phyloP scores from a whole-genome alignment of 2,888 invertebrate genomes.

The Dioctria linearis region DNA sequence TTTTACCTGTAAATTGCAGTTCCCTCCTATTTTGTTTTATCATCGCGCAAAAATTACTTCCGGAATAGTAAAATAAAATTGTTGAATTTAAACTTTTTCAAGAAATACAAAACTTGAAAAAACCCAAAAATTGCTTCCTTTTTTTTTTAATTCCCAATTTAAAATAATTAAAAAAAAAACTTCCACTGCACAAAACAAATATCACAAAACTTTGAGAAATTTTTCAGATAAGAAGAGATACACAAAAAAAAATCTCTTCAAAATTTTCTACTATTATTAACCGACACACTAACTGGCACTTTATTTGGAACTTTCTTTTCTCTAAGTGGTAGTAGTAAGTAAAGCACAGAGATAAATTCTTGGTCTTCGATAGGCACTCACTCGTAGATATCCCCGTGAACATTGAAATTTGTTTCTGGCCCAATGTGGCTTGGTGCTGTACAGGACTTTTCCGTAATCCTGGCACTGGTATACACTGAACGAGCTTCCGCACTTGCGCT shows the following conservation, averaged over 20 bases:
- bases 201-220: constrained; percentile 7
- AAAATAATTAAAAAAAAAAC: background rate
- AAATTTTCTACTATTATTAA: background rate
- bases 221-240: background rate
- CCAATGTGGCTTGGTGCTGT: constrained; percentile 10
- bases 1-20: too few species aligned
- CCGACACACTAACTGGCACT: background rate
- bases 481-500: constrained; percentile 57
- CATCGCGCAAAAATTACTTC: too few species aligned
- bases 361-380: constrained; percentile 37
- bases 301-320: background rate
- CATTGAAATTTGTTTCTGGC: constrained; percentile 39
- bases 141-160: background rate
- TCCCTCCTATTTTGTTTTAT: too few species aligned
- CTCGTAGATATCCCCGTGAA: constrained; percentile 33
- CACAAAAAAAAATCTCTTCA: background rate
- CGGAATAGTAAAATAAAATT: too few species aligned
- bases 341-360: background rate
- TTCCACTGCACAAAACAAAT: background rate
- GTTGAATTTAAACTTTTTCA: too few species aligned
- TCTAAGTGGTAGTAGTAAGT: background rate
- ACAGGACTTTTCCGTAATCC: constrained; percentile 14
- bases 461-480: background rate
- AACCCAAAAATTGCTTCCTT: background rate
- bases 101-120: too few species aligned